Evolutionary conservation across 2,113 vertebrate species (phyloP).

Genomic region (Pelobates fuscus): DNA sequence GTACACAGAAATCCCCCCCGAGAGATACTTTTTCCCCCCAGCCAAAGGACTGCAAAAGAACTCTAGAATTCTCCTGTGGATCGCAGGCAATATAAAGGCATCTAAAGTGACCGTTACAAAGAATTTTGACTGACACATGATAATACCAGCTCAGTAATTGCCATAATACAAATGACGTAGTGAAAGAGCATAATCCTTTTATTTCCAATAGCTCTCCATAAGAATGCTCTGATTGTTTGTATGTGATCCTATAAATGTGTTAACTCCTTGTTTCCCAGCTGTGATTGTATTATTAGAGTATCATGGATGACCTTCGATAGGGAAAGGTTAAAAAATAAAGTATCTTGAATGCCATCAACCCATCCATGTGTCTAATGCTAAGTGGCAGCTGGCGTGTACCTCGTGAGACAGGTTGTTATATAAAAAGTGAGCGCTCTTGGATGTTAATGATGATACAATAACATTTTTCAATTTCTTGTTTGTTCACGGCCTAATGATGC

Average conservation of each 20-base stretch:
- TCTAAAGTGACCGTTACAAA: neutral
- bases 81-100: neutral
- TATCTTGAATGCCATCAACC: conserved; percentile 57
- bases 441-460: conserved; percentile 31
- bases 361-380: conserved; percentile 60
- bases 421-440: conserved; percentile 53
- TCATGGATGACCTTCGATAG: neutral
- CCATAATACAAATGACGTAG: neutral
- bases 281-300: neutral
- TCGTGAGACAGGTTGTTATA: conserved; percentile 59
- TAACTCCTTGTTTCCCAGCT: neutral
- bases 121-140: neutral
- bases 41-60: neutral
- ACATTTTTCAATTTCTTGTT: conserved; percentile 25
- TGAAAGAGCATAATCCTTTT: neutral
- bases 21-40: neutral
- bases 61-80: neutral
- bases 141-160: neutral
- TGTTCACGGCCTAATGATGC: conserved; percentile 19
- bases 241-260: neutral
- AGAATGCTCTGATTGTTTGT: neutral
- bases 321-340: conserved; percentile 50
- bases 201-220: neutral
- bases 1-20: neutral
- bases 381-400: conserved; percentile 61